Evolutionary conservation across 2,113 vertebrate species (phyloP), one percentile per base, ranked within the genome.

Genomic region (Gambusia holbrooki): DNA sequence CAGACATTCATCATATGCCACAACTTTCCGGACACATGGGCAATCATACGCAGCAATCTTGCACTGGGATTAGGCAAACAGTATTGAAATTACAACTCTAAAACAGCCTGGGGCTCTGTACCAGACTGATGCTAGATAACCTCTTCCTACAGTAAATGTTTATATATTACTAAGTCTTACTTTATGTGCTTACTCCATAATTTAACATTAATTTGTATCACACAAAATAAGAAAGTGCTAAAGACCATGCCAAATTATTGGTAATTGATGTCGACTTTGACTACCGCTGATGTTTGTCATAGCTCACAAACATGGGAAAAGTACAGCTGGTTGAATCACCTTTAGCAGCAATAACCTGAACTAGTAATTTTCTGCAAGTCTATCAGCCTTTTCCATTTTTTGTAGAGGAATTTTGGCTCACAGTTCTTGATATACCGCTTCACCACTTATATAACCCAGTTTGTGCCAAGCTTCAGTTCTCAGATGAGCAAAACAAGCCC

Each of bases 1-100:
- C 73, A 79, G 66, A 87, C 85, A 91, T 89, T 74, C 86, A 89
- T 91, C 90, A 90, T 54, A 71, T 69, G 22, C 62, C 68, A 27
- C 72, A 62, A 74, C 78, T 87, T 88, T 84, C 88, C 73, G 73
- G 89, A 91, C 84, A 87, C 62, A 19, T 66, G 14, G 68, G 66
- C 83, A 89, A 92, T 91, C 89, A 74, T 65, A 32, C 35, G 64
- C 78, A 84, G 89, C 80, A 86, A 92, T 92, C 89, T 84, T 77
- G 65, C 69, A 62, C 86, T 66, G 72, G 88, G 84, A 93, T 92
- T 89, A 88, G 79, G 71, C 85, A 89, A 91, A 92, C 85, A 54
- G 73, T 86, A 89, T 87, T 88, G 77, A 89, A 89, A 91, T 85
- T 54, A 89, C 54, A 13, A 74, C 35, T 76, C 6, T 54, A 80